These are phyloP conservation scores for Calameuta idolon DNA, from an alignment of 2,888 invertebrate species.

Conservation along the genomic window DNA sequence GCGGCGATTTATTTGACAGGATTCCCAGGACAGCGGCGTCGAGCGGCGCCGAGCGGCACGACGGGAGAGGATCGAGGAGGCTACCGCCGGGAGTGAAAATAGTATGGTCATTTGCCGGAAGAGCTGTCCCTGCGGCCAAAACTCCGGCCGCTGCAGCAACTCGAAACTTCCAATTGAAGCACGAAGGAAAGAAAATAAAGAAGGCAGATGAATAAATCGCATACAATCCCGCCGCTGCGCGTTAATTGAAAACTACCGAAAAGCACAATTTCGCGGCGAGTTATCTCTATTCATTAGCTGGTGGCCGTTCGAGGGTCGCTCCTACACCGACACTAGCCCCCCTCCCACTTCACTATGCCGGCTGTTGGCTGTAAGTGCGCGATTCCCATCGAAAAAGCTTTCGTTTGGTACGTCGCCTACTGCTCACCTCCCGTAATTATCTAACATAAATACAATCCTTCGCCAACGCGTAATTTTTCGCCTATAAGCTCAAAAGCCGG, in stretches of 20 bases:
- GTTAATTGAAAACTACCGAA: slow-evolving; percentile 64
- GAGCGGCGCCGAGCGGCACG: too few relatives aligned
- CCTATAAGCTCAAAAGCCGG: slow-evolving; percentile 63
- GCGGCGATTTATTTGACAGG: slow-evolving; percentile 45
- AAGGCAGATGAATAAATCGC: background rate
- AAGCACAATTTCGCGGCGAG: slow-evolving; percentile 59
- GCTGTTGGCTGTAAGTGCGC: background rate
- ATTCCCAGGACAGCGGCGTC: slow-evolving; percentile 21
- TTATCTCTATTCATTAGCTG: slow-evolving; percentile 67
- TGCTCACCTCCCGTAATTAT: slow-evolving; percentile 49
- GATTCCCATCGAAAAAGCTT: too few relatives aligned
- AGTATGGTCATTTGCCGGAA: too few relatives aligned
- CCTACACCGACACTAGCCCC: background rate
- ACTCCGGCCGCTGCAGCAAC: too few relatives aligned
- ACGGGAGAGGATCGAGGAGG: too few relatives aligned
- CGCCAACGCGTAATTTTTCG: slow-evolving; percentile 61
- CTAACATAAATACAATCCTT: slow-evolving; percentile 64
- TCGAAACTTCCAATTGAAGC: too few relatives aligned
- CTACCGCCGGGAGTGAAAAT: too few relatives aligned
- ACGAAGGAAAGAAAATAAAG: too few relatives aligned
- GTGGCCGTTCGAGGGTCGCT: slow-evolving; percentile 36
- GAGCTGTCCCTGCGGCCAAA: too few relatives aligned
- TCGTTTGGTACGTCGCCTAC: too few relatives aligned
- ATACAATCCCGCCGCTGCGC: slow-evolving; percentile 30
- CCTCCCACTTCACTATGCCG: background rate